A percentile compares a stretch with the other conserved stretches of the same genome.
phyloP scores from a whole-genome alignment of 2,888 invertebrate genomes.

The Drosophila monieri region DNA sequence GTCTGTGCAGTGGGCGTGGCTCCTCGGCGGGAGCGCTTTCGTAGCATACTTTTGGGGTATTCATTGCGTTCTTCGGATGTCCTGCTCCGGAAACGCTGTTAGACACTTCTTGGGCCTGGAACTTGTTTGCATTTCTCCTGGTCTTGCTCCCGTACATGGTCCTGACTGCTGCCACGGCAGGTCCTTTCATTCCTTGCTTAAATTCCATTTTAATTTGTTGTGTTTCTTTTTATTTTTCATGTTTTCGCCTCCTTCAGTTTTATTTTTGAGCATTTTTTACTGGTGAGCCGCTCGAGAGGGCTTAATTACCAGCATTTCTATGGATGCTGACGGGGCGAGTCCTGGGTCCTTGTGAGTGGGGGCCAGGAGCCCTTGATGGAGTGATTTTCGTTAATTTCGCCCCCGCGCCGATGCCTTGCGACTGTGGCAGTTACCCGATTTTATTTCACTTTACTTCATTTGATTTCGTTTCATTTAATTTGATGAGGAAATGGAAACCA shows the following conservation, averaged over 20 bases:
- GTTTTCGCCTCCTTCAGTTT: slow-evolving; percentile 20
- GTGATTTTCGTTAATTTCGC: slow-evolving; percentile 58
- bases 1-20: slow-evolving; percentile 27
- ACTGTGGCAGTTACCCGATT: slow-evolving; percentile 36
- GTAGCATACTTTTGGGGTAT: slow-evolving; percentile 34
- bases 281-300: slow-evolving; percentile 44
- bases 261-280: slow-evolving; percentile 29
- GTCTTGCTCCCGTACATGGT: slow-evolving; percentile 9
- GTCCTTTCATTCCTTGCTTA: slow-evolving; percentile 45
- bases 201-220: slow-evolving; percentile 73
- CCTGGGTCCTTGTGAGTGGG: slow-evolving; percentile 10
- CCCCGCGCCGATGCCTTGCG: slow-evolving; percentile 9
- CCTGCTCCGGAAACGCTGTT: slow-evolving; percentile 30
- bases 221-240: slow-evolving; percentile 38
- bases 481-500: slow-evolving; percentile 36
- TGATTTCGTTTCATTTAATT: slow-evolving; percentile 40
- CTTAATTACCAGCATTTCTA: slow-evolving; percentile 75
- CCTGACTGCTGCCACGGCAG: slow-evolving; percentile 25
- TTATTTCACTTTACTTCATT: slow-evolving; percentile 39
- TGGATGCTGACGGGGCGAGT: slow-evolving; percentile 36
- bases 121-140: slow-evolving; percentile 62
- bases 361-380: slow-evolving; percentile 44
- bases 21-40: slow-evolving; percentile 10
- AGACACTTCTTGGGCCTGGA: slow-evolving; percentile 45
- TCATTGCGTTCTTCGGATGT: slow-evolving; percentile 20